phyloP scores from a whole-genome alignment of 1,140 invertebrate genomes.

The Bombyx mandarina region DNA sequence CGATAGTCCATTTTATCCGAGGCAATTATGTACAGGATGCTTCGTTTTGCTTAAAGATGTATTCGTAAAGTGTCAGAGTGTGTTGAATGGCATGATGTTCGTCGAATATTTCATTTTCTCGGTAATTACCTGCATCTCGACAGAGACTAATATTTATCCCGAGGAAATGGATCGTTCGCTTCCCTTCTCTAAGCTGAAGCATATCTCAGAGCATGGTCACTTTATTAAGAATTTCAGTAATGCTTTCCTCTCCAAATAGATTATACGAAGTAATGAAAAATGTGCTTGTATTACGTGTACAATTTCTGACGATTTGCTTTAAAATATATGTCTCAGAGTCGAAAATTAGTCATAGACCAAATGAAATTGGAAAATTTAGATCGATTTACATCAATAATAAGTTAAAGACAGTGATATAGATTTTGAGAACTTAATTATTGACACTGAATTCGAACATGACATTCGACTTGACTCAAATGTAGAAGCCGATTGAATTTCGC shows the following conservation, averaged over 20 bases:
- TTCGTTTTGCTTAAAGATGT: slow-evolving; percentile 19
- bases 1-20: slow-evolving; percentile 35
- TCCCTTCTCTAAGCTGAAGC: slow-evolving; percentile 4
- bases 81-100: slow-evolving; percentile 8
- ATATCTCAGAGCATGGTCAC: slow-evolving; percentile 9
- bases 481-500: slow-evolving; percentile 14
- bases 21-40: slow-evolving; percentile 33
- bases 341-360: slow-evolving; percentile 5
- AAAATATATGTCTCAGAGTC: background rate
- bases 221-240: slow-evolving; percentile 15
- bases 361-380: background rate
- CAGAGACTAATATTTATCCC: slow-evolving; percentile 13
- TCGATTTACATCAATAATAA: background rate
- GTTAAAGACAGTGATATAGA: slow-evolving; percentile 2
- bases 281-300: slow-evolving; percentile 6
- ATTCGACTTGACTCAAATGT: slow-evolving; percentile 14
- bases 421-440: background rate
- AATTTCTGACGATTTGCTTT: slow-evolving; percentile 6
- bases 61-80: slow-evolving; percentile 17
- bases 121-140: slow-evolving; percentile 15
- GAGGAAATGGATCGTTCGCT: no score
- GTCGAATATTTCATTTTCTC: slow-evolving; percentile 21
- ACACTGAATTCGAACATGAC: slow-evolving; percentile 6
- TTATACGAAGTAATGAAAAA: slow-evolving; percentile 12
- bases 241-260: slow-evolving; percentile 9